Percentiles rank a stretch among this genome's conserved stretches.
These are phyloP conservation scores for Propithecus deckenii DNA, from an alignment of 2,797 vertebrate genomes.

Conservation along the genomic window DNA sequence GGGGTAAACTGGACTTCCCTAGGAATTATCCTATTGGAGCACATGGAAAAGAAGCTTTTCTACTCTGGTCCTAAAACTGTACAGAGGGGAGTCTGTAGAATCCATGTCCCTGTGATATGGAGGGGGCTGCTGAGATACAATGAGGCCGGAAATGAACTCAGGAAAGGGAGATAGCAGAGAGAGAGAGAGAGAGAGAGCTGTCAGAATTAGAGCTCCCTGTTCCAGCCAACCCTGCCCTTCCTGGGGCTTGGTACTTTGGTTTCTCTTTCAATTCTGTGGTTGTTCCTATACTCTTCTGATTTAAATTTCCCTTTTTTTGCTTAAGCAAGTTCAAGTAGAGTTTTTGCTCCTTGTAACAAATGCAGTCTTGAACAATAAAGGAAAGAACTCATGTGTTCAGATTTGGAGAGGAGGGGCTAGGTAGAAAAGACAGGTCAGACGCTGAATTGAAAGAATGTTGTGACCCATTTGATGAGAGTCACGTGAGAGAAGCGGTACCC, in stretches of 20 bases:
- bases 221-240: not conserved
- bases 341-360: conserved; percentile 1
- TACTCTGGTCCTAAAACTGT: not conserved
- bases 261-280: not conserved
- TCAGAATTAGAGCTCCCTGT: not conserved
- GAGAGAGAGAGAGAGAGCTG: too few relatives aligned
- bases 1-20: not conserved
- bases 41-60: not conserved
- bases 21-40: not conserved
- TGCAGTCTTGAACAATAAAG: not conserved
- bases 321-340: conserved; percentile 6
- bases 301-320: not conserved
- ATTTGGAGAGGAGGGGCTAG: not conserved
- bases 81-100: not conserved
- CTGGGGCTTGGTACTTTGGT: not conserved
- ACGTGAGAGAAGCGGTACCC: not conserved
- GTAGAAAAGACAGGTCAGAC: not conserved
- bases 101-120: not conserved
- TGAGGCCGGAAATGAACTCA: not conserved
- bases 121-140: not conserved
- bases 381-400: not conserved
- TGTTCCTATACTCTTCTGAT: not conserved
- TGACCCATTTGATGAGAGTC: not conserved
- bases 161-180: not conserved
- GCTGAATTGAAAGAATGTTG: not conserved